phyloP scores from a whole-genome alignment of 2,888 invertebrate species.

The Polydrusus tereticollis region DNA sequence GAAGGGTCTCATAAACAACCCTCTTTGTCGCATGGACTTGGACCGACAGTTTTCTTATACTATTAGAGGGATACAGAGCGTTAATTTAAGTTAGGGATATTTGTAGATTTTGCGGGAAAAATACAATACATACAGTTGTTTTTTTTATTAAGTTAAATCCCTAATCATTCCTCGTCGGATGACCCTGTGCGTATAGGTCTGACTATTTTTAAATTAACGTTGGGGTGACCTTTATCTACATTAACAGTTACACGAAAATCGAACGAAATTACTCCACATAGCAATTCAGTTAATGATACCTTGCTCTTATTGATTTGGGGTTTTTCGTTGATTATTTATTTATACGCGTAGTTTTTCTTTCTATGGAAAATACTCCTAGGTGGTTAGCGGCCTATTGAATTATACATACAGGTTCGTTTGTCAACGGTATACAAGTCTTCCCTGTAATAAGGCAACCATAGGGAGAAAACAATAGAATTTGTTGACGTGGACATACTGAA shows the following conservation, averaged over 20 bases:
- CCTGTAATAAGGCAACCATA: no score
- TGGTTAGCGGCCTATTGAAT: neutral
- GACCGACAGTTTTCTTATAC: no score
- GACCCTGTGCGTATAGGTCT: neutral
- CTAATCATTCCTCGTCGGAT: no score
- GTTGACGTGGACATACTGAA: no score
- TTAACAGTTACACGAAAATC: neutral
- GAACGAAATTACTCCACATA: conserved; percentile 5
- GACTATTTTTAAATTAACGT: neutral
- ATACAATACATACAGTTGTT: no score
- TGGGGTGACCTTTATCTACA: conserved; percentile 2
- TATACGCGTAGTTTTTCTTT: neutral
- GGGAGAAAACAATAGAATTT: no score
- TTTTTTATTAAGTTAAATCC: no score
- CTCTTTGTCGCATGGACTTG: no score
- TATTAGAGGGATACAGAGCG: no score
- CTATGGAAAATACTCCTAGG: neutral
- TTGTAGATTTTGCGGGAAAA: no score
- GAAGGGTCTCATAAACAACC: no score
- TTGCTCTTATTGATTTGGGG: conserved; percentile 8
- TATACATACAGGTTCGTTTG: neutral
- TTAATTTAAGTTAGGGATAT: no score
- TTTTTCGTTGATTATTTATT: conserved; percentile 7
- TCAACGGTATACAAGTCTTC: neutral
- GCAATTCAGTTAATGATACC: conserved; percentile 10